Base-by-base conservation (phyloP, 35 echinoderm and acorn worm genomes). In the Ptychodera flava region DNA sequence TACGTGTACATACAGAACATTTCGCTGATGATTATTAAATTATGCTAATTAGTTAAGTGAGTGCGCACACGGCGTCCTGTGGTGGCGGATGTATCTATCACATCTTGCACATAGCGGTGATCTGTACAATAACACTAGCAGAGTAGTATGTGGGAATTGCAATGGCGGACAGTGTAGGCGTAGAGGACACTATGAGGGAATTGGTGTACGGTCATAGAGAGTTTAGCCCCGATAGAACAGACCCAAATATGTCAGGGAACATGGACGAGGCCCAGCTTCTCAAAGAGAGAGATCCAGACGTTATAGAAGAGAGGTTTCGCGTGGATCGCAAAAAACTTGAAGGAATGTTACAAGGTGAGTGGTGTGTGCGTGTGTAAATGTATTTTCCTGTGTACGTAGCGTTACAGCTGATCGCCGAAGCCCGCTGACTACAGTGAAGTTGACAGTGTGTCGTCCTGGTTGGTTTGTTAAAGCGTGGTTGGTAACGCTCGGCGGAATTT, bases 241-340 rank as follows among this genome's bases (percentile, higher is more conserved):
- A 64, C 6, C 6, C 45, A 64, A 64, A 64, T 22, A 64, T 64
- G 6, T 22, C 6, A 22, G 45, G 22, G 22, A 64, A 6, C 22
- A 64, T 64, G 45, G 45, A 64, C 45, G 45, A 64, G 45, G 45
- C 45, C 22, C 45, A 64, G 45, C 45, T 64, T 22, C 6, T 64
- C 6, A 64, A 64, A 64, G 45, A 64, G 45, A 64, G 45, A 22
- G 92, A 93, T 38, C 89, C 95, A 28, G 88, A 91, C 45, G 87
- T 88, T 81, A 86, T 91, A 37, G 95, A 97, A 78, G 95, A 97
- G 29, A 87, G 92, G 78, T 97, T 97, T 87, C 89, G 95, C 29
- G 95, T 97, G 33, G 95, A 97, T 85, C 95, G 95, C 31, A 93
- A 93, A 82, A 97, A 97, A 87, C 85, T 97, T 35, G 95, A 97